Conservation (phyloP, 2,797 vertebrate genomes). For the Dermochelys coriacea region DNA sequence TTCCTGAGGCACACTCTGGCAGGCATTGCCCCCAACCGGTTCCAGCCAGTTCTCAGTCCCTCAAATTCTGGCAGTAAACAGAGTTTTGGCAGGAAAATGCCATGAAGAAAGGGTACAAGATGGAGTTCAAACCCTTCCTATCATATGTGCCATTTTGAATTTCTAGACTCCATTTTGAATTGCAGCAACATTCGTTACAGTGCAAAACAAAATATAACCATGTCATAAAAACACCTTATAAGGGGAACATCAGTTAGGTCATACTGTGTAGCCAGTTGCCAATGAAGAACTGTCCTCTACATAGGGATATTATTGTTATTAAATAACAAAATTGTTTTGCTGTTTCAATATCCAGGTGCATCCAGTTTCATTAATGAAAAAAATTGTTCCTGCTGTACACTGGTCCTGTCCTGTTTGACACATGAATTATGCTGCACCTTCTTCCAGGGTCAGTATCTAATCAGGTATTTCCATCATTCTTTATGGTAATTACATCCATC, state of each 20-base stretch:
- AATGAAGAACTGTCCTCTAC: background rate
- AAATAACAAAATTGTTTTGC: background rate
- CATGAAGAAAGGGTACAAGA: too few species aligned
- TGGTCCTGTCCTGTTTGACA: slow-evolving; percentile 24
- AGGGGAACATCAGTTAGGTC: background rate
- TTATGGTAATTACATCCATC: slow-evolving; percentile 59
- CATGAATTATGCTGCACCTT: slow-evolving; percentile 40
- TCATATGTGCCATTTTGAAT: too few species aligned
- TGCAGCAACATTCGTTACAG: too few species aligned
- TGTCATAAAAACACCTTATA: too few species aligned
- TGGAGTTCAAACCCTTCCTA: too few species aligned
- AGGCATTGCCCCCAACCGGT: too few species aligned
- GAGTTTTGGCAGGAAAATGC: too few species aligned
- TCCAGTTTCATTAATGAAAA: background rate
- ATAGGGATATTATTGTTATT: background rate
- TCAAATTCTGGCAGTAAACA: too few species aligned
- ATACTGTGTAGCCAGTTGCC: background rate
- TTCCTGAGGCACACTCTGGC: too few species aligned
- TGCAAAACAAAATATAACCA: too few species aligned
- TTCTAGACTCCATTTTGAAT: too few species aligned
- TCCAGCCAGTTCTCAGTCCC: too few species aligned
- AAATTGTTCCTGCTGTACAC: slow-evolving; percentile 38
- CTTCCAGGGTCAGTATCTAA: slow-evolving; percentile 57
- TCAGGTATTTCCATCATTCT: slow-evolving; percentile 58
- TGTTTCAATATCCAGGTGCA: background rate